A percentile compares a stretch with the other conserved stretches of the same genome.
Evolutionary conservation across 1,140 invertebrate species (phyloP).

Genomic region (Dendrolimus punctatus): DNA sequence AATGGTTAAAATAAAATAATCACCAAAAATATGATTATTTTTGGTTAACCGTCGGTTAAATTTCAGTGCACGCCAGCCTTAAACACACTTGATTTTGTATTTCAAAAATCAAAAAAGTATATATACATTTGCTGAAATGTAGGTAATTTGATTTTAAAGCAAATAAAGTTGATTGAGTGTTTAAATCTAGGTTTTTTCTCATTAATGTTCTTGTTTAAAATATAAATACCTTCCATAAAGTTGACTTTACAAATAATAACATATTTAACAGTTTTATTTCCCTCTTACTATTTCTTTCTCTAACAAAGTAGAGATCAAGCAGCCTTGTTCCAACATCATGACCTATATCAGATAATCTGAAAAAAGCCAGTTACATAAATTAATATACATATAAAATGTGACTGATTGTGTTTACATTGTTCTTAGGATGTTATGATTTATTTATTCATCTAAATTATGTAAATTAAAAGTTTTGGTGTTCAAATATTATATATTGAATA

Average conservation of each 20-base stretch:
- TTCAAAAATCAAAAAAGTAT: no score
- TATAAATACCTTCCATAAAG: constrained; percentile 91
- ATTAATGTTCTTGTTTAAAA: no score
- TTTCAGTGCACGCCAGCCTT: no score
- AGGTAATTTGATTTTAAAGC: background rate
- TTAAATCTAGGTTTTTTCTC: no score
- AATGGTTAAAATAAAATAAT: no score
- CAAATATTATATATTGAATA: no score
- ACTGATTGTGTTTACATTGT: background rate
- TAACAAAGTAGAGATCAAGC: constrained; percentile 93
- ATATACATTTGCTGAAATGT: no score
- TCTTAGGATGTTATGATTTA: background rate
- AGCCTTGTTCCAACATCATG: constrained; percentile 95
- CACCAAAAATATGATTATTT: no score
- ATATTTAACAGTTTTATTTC: constrained; percentile 97
- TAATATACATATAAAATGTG: background rate
- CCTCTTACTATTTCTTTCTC: constrained; percentile 94
- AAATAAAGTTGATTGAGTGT: background rate
- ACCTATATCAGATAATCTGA: constrained; percentile 92
- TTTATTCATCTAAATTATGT: background rate
- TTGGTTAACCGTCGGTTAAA: no score
- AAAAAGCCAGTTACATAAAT: constrained; percentile 21
- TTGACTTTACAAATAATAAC: constrained; percentile 95
- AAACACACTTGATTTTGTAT: no score
- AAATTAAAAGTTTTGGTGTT: constrained; percentile 1